These are phyloP conservation scores for Thymelicus lineola DNA, from an alignment of 2,888 invertebrate species.

Conservation along the genomic window DNA sequence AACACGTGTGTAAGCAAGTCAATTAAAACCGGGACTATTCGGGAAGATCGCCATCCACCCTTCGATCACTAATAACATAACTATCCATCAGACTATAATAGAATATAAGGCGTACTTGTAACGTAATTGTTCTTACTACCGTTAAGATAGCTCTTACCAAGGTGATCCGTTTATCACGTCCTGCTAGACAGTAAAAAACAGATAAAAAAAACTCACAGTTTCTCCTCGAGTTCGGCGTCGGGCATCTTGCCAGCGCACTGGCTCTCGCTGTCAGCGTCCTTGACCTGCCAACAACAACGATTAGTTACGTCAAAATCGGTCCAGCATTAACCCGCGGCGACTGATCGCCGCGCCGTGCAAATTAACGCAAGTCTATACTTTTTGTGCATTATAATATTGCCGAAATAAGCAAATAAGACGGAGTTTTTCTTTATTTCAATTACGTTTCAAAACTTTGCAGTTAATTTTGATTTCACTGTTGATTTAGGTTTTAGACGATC, in stretches of 20 bases:
- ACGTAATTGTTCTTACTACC: no score
- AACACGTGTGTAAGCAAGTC: no score
- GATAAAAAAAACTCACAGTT: slow-evolving; percentile 64
- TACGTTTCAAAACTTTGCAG: slow-evolving; percentile 17
- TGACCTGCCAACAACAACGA: slow-evolving; percentile 60
- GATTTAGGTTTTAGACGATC: slow-evolving; percentile 8
- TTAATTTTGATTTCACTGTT: slow-evolving; percentile 10
- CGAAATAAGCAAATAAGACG: slow-evolving; percentile 11
- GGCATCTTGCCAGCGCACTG: slow-evolving; percentile 62
- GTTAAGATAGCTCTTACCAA: no score
- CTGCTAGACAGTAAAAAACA: background rate
- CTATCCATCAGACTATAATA: no score
- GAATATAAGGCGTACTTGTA: no score
- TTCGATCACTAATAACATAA: no score
- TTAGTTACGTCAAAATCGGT: slow-evolving; percentile 23
- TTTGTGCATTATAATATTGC: slow-evolving; percentile 12
- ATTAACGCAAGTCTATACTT: slow-evolving; percentile 10
- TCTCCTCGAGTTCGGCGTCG: slow-evolving; percentile 71
- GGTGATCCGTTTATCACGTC: no score
- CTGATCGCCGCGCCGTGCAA: slow-evolving; percentile 16
- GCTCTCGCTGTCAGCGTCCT: slow-evolving; percentile 77
- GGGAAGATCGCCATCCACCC: no score
- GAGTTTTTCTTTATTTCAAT: slow-evolving; percentile 17
- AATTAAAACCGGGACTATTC: no score
- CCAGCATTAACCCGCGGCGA: slow-evolving; percentile 7